Evolutionary conservation across 2,888 invertebrate species (phyloP), one percentile per base, ranked within the genome.

Genomic region (Phortica magna): DNA sequence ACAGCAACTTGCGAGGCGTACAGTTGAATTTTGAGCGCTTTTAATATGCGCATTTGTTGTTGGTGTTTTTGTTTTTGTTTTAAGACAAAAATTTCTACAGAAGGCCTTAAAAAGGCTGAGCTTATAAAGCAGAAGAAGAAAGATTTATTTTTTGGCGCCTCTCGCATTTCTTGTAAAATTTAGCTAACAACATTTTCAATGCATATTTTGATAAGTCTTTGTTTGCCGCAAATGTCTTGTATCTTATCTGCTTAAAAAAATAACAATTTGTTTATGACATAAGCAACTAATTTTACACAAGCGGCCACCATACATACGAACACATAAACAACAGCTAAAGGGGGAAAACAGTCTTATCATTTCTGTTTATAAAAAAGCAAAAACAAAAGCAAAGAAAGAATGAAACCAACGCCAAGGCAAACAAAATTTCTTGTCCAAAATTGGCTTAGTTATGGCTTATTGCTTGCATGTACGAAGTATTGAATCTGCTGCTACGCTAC

Each of bases 241-340:
- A 85, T 85, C 85, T 85, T 87, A 88, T 88, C 85, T 76, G 57
- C 67, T 53, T 53, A 4, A 55, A 68, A 57, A 67, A 57, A 31
- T 71, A 79, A 81, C 85, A 82, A 82, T 86, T 83, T 80, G 77
- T 70, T 87, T 83, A 88, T 85, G 85, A 85, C 85, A 88, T 88
- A 87, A 88, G 88, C 87, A 87, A 88, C 85, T 85, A 85, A 81
- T 83, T 88, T 85, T 85, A 87, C 87, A 86, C 48, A 3, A 78
- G 67, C 39, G 65, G 17, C 57, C 19, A 73, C 9, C 14, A 12
- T 12, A 76, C 42, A 72, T 39, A 61, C 39, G 41, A 10, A 48
- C 57, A n/a, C 42, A 71, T 14, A 71, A 1, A 71, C 12, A 71
- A 12, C 9, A 31, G 43, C 3, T 2, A 31, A 31, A 3, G 31